Conservation (phyloP, 2,888 invertebrate genomes). For the Ceramica pisi region DNA sequence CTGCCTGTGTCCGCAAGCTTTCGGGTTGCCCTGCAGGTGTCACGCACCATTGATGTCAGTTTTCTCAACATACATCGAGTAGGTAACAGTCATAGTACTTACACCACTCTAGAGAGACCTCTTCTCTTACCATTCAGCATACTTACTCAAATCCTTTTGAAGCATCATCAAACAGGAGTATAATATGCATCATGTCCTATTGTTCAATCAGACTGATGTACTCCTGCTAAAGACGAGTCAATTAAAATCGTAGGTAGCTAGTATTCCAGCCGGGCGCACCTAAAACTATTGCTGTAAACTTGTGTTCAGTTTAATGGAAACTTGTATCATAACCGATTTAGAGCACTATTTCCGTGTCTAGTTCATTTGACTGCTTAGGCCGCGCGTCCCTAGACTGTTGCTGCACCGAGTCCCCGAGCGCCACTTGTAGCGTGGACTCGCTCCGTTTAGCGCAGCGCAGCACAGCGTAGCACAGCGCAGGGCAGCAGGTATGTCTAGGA, state of each 20-base stretch:
- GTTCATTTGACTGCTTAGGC: neutral
- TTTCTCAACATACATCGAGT: no score
- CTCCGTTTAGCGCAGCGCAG: neutral
- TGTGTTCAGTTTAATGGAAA: neutral
- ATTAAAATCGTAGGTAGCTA: no score
- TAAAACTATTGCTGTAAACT: no score
- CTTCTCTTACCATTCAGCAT: no score
- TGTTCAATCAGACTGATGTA: neutral
- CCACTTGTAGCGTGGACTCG: constrained; percentile 12
- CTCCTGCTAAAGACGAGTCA: neutral
- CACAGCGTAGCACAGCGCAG: neutral
- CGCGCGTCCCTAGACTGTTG: constrained; percentile 8
- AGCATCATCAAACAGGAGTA: neutral
- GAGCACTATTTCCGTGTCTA: neutral
- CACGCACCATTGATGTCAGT: no score
- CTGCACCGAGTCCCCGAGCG: constrained; percentile 21
- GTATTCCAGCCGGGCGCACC: neutral
- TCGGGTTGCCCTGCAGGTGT: no score
- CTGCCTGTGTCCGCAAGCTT: no score
- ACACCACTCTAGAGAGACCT: no score
- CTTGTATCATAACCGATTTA: constrained; percentile 10
- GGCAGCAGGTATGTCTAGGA: neutral
- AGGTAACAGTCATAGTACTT: no score
- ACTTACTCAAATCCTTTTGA: neutral
- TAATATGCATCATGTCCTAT: neutral